phyloP scores from a whole-genome alignment of 2,797 vertebrate species.

The Betta splendens region DNA sequence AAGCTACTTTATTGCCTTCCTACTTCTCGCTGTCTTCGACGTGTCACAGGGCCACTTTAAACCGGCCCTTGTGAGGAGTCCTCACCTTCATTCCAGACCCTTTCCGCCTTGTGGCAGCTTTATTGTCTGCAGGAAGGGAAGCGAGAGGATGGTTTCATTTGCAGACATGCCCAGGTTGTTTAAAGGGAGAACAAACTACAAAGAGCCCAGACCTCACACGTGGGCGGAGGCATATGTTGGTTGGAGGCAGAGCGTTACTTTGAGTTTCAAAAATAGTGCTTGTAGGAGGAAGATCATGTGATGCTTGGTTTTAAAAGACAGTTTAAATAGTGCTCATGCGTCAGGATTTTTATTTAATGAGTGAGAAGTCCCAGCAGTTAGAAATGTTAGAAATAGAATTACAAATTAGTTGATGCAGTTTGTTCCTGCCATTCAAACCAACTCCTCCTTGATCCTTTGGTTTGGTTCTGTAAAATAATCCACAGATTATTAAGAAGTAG shows the following conservation, averaged over 20 bases:
- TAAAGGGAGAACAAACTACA: slow-evolving; percentile 13
- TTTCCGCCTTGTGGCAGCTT: slow-evolving; percentile 30
- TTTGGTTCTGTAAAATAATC: too few species aligned
- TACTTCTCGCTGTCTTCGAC: slow-evolving; percentile 12
- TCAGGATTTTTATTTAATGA: not conserved
- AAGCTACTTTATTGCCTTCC: slow-evolving; percentile 57
- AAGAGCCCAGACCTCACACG: not conserved
- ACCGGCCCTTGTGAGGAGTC: slow-evolving; percentile 40
- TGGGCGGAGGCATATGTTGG: slow-evolving; percentile 22
- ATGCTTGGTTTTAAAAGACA: not conserved
- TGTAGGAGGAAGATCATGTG: slow-evolving; percentile 6
- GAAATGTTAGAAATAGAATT: not conserved
- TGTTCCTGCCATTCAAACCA: too few species aligned
- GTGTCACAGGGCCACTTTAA: slow-evolving; percentile 30
- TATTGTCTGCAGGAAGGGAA: slow-evolving; percentile 40
- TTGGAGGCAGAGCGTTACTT: slow-evolving; percentile 16
- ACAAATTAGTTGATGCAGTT: too few species aligned
- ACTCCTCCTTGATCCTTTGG: too few species aligned
- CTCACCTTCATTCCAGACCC: slow-evolving; percentile 10
- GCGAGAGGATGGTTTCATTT: slow-evolving; percentile 24
- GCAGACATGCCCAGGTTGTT: slow-evolving; percentile 22
- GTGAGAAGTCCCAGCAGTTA: not conserved
- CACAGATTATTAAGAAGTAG: too few species aligned
- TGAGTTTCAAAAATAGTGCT: slow-evolving; percentile 4
- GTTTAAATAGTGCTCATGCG: not conserved